Conservation (phyloP, 1,140 invertebrate genomes). For the Drosophila takahashii region DNA sequence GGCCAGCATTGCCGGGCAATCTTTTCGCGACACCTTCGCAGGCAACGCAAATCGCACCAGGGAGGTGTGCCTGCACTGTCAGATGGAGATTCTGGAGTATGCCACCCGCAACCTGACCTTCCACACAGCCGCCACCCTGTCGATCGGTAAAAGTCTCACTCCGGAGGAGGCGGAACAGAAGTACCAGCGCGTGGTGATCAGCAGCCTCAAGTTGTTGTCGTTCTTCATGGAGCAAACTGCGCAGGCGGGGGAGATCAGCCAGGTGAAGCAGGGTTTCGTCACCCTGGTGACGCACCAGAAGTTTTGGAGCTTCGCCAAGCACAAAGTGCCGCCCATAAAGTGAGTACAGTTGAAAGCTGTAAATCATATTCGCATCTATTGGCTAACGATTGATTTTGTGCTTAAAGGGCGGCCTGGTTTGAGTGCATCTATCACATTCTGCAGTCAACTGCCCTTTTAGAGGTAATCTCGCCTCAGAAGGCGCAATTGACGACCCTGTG, state of each 20-base stretch:
- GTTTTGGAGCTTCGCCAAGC: constrained; percentile 91
- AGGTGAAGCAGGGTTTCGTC: constrained; percentile 55
- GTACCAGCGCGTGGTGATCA: constrained; percentile 89
- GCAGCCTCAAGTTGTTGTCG: constrained; percentile 89
- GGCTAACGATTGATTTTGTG: not conserved
- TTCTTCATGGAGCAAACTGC: constrained; percentile 87
- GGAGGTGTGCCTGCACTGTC: constrained; percentile 91
- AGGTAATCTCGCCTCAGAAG: constrained; percentile 85
- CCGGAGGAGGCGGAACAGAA: constrained; percentile 90
- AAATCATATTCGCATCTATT: no score
- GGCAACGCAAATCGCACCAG: constrained; percentile 86
- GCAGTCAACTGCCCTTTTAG: constrained; percentile 85
- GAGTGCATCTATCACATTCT: constrained; percentile 88
- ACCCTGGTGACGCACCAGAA: constrained; percentile 85
- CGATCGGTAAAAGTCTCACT: constrained; percentile 77
- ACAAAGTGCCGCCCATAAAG: constrained; percentile 86
- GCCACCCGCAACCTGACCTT: constrained; percentile 89
- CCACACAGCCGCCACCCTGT: constrained; percentile 87
- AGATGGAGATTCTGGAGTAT: constrained; percentile 90
- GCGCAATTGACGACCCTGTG: constrained; percentile 87
- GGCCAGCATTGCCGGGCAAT: constrained; percentile 89
- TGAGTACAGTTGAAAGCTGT: constrained; percentile 17
- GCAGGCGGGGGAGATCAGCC: constrained; percentile 86
- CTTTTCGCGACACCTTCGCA: constrained; percentile 91
- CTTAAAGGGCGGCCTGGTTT: constrained; percentile 87